These are phyloP conservation scores for Cydia strobilella DNA, from an alignment of 1,140 invertebrate genomes.

Conservation along the genomic window DNA sequence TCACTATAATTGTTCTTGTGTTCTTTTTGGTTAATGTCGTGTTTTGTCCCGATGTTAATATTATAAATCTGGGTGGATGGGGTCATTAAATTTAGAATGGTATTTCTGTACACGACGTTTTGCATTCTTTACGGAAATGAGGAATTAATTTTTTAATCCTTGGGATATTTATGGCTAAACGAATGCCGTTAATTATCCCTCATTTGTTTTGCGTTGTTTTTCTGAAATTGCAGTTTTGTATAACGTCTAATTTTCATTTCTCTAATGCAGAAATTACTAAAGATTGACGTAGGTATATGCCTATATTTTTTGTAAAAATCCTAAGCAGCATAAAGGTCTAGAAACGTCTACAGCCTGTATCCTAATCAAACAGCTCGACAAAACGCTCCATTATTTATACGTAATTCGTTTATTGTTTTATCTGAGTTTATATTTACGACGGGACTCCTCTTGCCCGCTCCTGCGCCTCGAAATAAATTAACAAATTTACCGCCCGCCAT, in stretches of 20 bases:
- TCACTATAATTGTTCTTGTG: constrained; percentile 30
- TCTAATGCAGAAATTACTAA: too few species aligned
- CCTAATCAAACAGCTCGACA: constrained; percentile 62
- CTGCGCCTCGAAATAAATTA: constrained; percentile 62
- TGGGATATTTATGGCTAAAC: not conserved
- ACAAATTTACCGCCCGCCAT: constrained; percentile 68
- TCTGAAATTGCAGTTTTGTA: too few species aligned
- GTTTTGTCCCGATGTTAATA: constrained; percentile 30
- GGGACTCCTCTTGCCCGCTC: constrained; percentile 57
- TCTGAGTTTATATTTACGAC: constrained; percentile 74
- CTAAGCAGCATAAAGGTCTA: not conserved
- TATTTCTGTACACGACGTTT: constrained; percentile 18
- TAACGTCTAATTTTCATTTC: too few species aligned
- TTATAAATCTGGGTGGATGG: constrained; percentile 25
- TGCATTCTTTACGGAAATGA: constrained; percentile 12
- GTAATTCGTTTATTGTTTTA: constrained; percentile 79
- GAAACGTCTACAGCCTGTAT: constrained; percentile 56
- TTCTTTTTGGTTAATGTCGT: constrained; percentile 26
- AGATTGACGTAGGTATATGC: too few species aligned
- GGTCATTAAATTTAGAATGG: constrained; percentile 32
- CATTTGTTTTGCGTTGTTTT: not conserved
- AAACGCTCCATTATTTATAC: constrained; percentile 75
- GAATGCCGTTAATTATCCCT: not conserved
- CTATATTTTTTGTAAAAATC: too few species aligned
- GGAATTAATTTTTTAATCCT: not conserved